Base-by-base conservation (phyloP, 2,888 invertebrate species). In the Lapara coniferarum region DNA sequence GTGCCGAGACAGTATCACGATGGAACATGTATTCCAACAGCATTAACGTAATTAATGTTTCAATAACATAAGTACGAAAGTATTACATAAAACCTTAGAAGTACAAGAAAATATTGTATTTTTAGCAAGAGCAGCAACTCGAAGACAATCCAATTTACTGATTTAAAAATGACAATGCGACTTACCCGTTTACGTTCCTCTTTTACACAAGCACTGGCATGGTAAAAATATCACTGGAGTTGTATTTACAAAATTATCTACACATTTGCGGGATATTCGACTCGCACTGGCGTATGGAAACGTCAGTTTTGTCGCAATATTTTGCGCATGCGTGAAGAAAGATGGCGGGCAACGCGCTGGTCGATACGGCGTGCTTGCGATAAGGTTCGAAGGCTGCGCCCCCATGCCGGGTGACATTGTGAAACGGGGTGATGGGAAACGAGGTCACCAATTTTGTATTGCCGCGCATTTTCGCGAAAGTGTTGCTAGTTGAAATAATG, bases 251-350 rank as follows among this genome's bases (percentile, higher is more conserved):
- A 82, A 83, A 79, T 74, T 89, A 88, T 90, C 89, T 89, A 89
- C 90, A 89, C 84, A 78, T 79, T 74, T 75, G 81, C 79, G 75
- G 80, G 84, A 83, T 79, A 81, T 85, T 83, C 81, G 82, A 80
- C 80, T 81, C 80, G 75, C 83, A 86, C 87, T 89, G 87, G 83
- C 78, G 80, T 75, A 79, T 75, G 71, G 75, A 86, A 90, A 91
- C 89, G 91, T 91, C 91, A 91, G 84, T 79, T 82, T 81, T 87
- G 89, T 90, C 90, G 92, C 92, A 91, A 88, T 81, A 80, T 80
- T 80, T 79, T 78, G 82, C 89, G 91, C 91, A 83, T 87, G 91
- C 88, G 90, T 82, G 77, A 44, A 16, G 63, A 72, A 83, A 84
- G 70, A 85, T 86, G 85, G 85, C 85, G 77, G 80, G 66, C 53